These are phyloP conservation scores for Hipparchia sbordonii DNA, from an alignment of 2,888 invertebrate genomes.

Conservation along the genomic window DNA sequence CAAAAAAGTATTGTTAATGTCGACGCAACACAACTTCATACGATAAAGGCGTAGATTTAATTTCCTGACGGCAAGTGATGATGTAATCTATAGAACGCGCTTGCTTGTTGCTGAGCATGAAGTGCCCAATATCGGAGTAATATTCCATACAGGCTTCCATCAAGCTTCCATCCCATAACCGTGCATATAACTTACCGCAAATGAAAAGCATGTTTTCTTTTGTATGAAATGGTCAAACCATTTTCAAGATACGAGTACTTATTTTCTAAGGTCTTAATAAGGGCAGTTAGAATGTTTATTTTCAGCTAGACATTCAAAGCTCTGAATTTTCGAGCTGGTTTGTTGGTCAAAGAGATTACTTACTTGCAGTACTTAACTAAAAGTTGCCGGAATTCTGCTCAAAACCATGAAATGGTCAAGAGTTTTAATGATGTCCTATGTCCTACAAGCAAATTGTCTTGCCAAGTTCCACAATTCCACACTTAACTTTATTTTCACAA, in stretches of 20 bases:
- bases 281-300: too few relatives aligned
- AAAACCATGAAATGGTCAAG: too few relatives aligned
- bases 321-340: not conserved
- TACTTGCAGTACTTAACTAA: too few relatives aligned
- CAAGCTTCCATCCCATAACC: not conserved
- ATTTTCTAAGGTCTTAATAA: too few relatives aligned
- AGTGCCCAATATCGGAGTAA: not conserved
- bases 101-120: constrained; percentile 3
- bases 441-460: too few relatives aligned
- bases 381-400: too few relatives aligned
- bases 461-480: too few relatives aligned
- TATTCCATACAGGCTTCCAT: not conserved
- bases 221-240: not conserved
- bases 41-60: constrained; percentile 11
- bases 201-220: not conserved
- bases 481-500: too few relatives aligned
- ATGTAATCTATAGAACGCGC: constrained; percentile 9
- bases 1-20: not conserved
- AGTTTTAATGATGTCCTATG: too few relatives aligned
- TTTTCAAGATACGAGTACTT: too few relatives aligned
- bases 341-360: not conserved
- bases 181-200: not conserved
- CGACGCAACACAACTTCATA: not conserved
- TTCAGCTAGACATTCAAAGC: too few relatives aligned
- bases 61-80: constrained; percentile 15